A percentile compares a stretch with the other conserved stretches of the same genome.
These are phyloP conservation scores for Phorcus lineatus DNA, from an alignment of 2,888 invertebrate genomes.

Conservation along the genomic window DNA sequence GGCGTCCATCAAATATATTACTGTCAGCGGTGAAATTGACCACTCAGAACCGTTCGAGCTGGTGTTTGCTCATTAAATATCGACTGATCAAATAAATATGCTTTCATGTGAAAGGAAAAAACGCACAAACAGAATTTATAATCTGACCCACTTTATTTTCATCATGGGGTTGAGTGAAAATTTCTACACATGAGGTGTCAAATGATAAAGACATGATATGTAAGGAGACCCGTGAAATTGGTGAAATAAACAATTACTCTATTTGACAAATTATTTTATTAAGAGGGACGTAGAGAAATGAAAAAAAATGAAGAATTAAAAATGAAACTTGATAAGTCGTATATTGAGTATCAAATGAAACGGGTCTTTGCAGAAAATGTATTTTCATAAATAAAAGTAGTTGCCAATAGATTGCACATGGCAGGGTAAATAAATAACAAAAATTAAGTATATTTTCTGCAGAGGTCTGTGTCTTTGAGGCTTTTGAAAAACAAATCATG, in stretches of 20 bases:
- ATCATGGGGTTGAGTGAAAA: neutral
- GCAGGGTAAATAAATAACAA: conserved; percentile 3
- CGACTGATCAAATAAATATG: neutral
- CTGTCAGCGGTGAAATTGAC: neutral
- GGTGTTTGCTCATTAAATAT: neutral
- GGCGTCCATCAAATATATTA: neutral
- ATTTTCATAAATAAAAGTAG: neutral
- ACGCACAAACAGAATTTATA: neutral
- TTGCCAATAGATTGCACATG: neutral
- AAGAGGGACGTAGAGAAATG: neutral
- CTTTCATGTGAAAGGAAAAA: neutral
- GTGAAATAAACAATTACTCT: neutral
- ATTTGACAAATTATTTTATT: neutral
- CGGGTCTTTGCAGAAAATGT: neutral
- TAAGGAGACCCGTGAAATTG: conserved; percentile 11
- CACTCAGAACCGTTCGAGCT: neutral
- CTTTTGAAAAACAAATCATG: neutral
- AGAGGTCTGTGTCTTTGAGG: neutral
- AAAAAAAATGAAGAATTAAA: neutral
- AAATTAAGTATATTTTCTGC: neutral
- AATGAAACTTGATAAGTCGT: neutral
- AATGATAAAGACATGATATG: neutral
- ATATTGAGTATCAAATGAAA: neutral
- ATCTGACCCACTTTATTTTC: conserved; percentile 17
- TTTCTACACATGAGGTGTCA: neutral